A percentile compares a stretch with the other conserved stretches of the same genome.
Conservation (phyloP, 2,797 vertebrate species). For the Fistularia commersonii region DNA sequence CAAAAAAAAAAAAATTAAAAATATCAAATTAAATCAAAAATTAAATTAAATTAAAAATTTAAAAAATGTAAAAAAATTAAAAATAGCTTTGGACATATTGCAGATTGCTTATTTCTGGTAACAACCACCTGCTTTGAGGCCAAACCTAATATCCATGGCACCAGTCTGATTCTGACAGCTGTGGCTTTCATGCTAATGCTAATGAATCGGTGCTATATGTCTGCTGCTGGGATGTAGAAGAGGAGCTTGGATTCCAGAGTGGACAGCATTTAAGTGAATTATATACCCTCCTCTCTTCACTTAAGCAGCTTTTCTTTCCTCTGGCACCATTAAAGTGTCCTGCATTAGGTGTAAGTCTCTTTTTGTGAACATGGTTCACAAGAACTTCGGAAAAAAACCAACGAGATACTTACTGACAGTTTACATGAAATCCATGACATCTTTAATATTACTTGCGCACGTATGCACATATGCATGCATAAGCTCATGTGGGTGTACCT, state of each 20-base stretch:
- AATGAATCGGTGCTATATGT: constrained; percentile 36
- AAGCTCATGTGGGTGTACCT: constrained; percentile 72
- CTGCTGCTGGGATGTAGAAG: constrained; percentile 30
- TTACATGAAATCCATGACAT: too few relatives aligned
- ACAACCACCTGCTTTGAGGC: constrained; percentile 4
- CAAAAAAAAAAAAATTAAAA: too few relatives aligned
- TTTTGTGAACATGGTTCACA: neutral
- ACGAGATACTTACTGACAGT: too few relatives aligned
- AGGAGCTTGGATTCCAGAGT: constrained; percentile 27
- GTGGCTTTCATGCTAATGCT: constrained; percentile 52
- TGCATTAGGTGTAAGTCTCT: too few relatives aligned
- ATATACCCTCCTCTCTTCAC: constrained; percentile 16
- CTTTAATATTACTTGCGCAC: neutral
- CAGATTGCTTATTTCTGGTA: too few relatives aligned
- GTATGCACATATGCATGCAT: neutral
- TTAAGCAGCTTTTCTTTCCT: neutral
- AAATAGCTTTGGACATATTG: too few relatives aligned
- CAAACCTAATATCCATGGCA: neutral
- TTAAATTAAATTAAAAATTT: too few relatives aligned
- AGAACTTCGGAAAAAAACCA: too few relatives aligned
- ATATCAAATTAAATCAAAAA: too few relatives aligned
- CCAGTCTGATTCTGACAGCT: constrained; percentile 23
- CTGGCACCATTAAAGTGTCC: too few relatives aligned
- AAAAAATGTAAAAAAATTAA: too few relatives aligned
- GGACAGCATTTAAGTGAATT: constrained; percentile 11